Conservation (phyloP, 1,140 invertebrate genomes). For the Ganaspis sp. region DNA sequence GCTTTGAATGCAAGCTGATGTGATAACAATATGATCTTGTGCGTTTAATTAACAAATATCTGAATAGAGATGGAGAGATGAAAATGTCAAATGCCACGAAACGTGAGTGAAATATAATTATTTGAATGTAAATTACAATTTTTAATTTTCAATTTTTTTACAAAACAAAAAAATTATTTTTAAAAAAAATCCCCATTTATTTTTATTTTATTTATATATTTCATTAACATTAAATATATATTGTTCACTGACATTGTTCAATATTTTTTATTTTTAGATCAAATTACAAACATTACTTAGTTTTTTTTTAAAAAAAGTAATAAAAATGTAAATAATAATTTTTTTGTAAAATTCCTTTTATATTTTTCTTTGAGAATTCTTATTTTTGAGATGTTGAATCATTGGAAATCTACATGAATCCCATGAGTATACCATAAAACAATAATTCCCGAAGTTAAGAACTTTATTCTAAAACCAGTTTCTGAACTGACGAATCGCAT, state of each 20-base stretch:
- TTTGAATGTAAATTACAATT: neutral
- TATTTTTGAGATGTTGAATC: neutral
- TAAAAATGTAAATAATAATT: too few relatives aligned
- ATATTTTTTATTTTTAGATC: too few relatives aligned
- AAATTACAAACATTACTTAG: too few relatives aligned
- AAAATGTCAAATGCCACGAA: neutral
- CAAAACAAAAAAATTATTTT: too few relatives aligned
- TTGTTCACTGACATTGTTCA: too few relatives aligned
- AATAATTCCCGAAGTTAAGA: slow-evolving; percentile 21
- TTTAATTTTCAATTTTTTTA: too few relatives aligned
- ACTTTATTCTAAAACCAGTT: neutral
- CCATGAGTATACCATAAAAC: slow-evolving; percentile 13
- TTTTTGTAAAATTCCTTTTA: too few relatives aligned
- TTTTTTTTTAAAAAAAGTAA: too few relatives aligned
- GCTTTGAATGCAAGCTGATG: slow-evolving; percentile 60
- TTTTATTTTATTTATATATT: too few relatives aligned
- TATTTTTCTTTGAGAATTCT: too few relatives aligned
- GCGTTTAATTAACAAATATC: slow-evolving; percentile 30
- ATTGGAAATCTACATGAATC: slow-evolving; percentile 28
- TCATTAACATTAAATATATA: too few relatives aligned
- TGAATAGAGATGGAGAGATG: neutral
- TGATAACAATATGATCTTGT: slow-evolving; percentile 46
- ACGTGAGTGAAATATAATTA: neutral
- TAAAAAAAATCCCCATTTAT: too few relatives aligned
- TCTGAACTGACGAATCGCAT: neutral